Percentiles rank a stretch among this genome's conserved stretches.
phyloP scores from a whole-genome alignment of 2,888 invertebrate genomes.

The Ganaspis brasiliensis region DNA sequence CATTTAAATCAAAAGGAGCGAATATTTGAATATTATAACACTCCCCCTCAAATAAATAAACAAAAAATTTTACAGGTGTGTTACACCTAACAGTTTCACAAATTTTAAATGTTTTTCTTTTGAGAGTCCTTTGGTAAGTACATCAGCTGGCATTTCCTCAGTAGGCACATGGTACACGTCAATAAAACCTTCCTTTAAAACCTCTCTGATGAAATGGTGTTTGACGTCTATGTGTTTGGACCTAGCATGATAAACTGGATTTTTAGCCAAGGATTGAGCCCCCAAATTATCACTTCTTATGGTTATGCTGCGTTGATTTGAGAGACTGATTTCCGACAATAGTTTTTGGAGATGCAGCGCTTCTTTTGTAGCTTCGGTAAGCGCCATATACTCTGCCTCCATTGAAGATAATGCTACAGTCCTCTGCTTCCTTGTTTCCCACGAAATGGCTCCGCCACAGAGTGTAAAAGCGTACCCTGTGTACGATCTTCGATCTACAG shows the following conservation, averaged over 20 bases:
- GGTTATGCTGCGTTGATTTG: background rate
- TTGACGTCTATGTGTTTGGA: background rate
- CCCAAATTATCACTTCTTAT: background rate
- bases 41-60: no score
- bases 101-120: background rate
- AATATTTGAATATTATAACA: no score
- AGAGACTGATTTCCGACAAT: background rate
- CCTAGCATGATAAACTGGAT: background rate
- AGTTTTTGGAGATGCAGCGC: background rate
- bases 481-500: background rate
- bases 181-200: background rate
- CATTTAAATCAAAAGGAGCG: no score
- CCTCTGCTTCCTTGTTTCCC: background rate
- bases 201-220: background rate
- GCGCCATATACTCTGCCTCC: background rate
- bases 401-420: background rate
- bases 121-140: background rate
- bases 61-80: no score
- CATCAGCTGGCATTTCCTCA: background rate
- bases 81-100: no score
- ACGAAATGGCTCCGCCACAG: background rate
- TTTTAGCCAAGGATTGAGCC: background rate
- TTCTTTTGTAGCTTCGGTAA: background rate
- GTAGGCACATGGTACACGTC: background rate
- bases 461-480: background rate